Conservation (phyloP, 2,888 invertebrate genomes). For the Temnothorax unifasciatus region DNA sequence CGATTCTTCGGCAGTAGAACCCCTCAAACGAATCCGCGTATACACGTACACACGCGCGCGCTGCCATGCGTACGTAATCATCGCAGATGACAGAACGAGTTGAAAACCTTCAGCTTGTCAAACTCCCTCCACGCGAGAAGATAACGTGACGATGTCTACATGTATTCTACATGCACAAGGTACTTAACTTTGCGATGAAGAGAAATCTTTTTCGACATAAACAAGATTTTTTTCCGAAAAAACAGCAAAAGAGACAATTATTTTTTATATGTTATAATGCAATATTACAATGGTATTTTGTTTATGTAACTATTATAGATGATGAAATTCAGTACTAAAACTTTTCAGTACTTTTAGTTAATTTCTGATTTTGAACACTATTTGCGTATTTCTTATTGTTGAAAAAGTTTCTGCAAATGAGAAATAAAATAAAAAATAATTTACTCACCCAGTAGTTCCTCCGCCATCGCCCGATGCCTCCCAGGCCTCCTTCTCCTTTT, state of each 20-base stretch:
- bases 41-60: neutral
- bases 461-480: too few relatives aligned
- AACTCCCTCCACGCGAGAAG: constrained; percentile 3
- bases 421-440: neutral
- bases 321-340: neutral
- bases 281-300: neutral
- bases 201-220: neutral
- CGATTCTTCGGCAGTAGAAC: constrained; percentile 20
- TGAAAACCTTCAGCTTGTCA: constrained; percentile 39
- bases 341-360: neutral
- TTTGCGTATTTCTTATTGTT: too few relatives aligned
- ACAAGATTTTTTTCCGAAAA: neutral
- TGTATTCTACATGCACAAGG: neutral
- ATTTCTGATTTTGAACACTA: neutral
- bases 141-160: constrained; percentile 1
- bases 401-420: neutral
- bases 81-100: constrained; percentile 38
- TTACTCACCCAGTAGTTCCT: neutral
- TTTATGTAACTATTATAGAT: neutral
- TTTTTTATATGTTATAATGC: neutral
- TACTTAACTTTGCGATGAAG: constrained; percentile 22
- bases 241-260: neutral
- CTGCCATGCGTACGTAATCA: constrained; percentile 30
- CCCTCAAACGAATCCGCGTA: constrained; percentile 21
- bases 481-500: too few relatives aligned